Conservation (phyloP, 2,888 invertebrate species). For the Oxystoma pomonae region DNA sequence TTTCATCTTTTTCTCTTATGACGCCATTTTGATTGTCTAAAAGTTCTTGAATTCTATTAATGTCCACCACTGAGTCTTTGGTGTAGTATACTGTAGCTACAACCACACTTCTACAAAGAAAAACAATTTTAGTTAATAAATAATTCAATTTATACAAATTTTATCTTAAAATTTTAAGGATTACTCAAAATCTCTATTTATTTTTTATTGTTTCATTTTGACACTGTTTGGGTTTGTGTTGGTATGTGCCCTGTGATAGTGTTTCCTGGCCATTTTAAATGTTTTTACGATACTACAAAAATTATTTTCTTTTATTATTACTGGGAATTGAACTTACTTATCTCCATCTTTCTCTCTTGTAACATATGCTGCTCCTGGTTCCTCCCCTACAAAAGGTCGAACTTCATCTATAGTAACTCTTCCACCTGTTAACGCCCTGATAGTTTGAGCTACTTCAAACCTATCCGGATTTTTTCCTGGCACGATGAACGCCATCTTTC, state of each 20-base stretch:
- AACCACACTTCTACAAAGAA: constrained; percentile 61
- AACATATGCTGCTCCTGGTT: constrained; percentile 54
- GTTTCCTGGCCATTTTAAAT: no score
- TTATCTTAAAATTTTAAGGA: no score
- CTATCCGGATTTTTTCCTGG: constrained; percentile 73
- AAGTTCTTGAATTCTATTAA: constrained; percentile 66
- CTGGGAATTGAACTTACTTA: constrained; percentile 54
- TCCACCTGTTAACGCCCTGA: constrained; percentile 75
- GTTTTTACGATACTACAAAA: no score
- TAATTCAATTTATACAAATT: not conserved
- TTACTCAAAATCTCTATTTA: not conserved
- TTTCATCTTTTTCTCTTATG: constrained; percentile 21
- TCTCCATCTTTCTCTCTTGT: constrained; percentile 53
- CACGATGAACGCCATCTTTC: constrained; percentile 78
- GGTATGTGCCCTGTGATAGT: no score
- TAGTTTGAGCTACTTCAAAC: constrained; percentile 66
- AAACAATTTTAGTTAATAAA: constrained; percentile 13
- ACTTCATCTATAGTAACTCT: constrained; percentile 72
- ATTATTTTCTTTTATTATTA: no score
- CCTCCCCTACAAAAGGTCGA: constrained; percentile 59
- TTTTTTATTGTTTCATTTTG: not conserved
- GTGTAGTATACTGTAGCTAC: constrained; percentile 65
- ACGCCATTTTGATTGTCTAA: constrained; percentile 34
- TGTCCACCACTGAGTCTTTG: constrained; percentile 64
- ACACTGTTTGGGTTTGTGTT: not conserved